A percentile compares a stretch with the other conserved stretches of the same genome.
Evolutionary conservation across 2,888 invertebrate genomes (phyloP).

Genomic region (Temnothorax rugatulus): DNA sequence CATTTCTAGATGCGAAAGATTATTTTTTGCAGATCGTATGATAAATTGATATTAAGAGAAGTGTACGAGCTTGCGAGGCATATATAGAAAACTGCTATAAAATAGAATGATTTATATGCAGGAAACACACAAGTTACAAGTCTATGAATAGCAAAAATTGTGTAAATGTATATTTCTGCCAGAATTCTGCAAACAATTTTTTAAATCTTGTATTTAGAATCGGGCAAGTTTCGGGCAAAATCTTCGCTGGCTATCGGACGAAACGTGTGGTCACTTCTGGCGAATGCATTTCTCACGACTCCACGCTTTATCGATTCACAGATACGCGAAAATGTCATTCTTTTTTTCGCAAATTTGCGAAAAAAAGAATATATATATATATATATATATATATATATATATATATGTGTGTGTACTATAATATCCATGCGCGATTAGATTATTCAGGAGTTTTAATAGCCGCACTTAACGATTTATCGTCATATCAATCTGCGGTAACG

Average conservation of each 20-base stretch:
- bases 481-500: slow-evolving; percentile 64
- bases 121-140: background rate
- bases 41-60: slow-evolving; percentile 30
- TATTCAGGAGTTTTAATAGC: slow-evolving; percentile 63
- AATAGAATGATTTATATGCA: slow-evolving; percentile 12
- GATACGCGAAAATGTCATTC: slow-evolving; percentile 23
- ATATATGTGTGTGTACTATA: background rate
- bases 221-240: background rate
- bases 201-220: background rate
- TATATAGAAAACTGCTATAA: background rate
- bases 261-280: slow-evolving; percentile 1
- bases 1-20: slow-evolving; percentile 29
- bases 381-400: background rate
- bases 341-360: slow-evolving; percentile 35
- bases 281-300: background rate
- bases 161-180: background rate
- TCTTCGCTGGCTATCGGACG: background rate
- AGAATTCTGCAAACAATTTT: background rate
- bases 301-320: slow-evolving; percentile 27
- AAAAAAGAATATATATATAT: background rate
- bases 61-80: background rate
- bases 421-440: slow-evolving; percentile 56
- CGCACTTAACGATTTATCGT: slow-evolving; percentile 65
- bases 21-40: slow-evolving; percentile 44
- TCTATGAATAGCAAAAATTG: slow-evolving; percentile 3